Conservation (phyloP, 2,888 invertebrate species). For the Abrostola tripartita region DNA sequence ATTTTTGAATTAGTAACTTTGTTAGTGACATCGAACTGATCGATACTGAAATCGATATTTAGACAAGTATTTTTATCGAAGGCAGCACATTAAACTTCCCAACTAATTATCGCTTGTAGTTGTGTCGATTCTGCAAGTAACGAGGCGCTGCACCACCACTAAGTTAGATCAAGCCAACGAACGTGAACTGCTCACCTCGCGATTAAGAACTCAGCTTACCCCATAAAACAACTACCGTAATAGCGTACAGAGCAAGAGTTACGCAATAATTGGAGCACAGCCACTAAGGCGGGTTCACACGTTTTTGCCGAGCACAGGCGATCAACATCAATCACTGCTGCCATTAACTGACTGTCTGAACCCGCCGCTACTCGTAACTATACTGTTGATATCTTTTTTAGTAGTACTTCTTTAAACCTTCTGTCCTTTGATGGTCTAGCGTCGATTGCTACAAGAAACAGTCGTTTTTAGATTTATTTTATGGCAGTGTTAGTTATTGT, state of each 20-base stretch:
- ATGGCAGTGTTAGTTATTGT: neutral
- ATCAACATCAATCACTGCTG: conserved; percentile 60
- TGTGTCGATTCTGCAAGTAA: neutral
- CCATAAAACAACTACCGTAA: conserved; percentile 50
- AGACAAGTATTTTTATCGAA: neutral
- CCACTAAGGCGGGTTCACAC: conserved; percentile 61
- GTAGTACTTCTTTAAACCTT: conserved; percentile 31
- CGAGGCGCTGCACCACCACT: neutral
- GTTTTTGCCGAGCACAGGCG: conserved; percentile 59
- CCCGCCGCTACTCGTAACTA: conserved; percentile 53
- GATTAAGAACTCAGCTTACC: conserved; percentile 25
- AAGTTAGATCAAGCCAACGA: neutral
- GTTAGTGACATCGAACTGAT: too few species aligned
- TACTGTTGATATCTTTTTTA: conserved; percentile 57
- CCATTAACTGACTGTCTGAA: conserved; percentile 54
- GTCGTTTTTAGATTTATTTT: conserved; percentile 5
- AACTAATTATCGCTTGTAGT: neutral
- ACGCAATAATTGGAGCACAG: conserved; percentile 66
- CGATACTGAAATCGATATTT: too few species aligned
- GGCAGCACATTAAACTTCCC: neutral
- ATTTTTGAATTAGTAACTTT: too few species aligned
- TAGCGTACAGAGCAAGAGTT: conserved; percentile 51
- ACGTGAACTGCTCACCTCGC: conserved; percentile 21
- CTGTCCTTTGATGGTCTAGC: conserved; percentile 36
- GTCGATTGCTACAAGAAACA: conserved; percentile 28